A percentile compares a stretch with the other conserved stretches of the same genome.
Evolutionary conservation across 2,888 invertebrate genomes (phyloP).

Genomic region (Drosophila subquinaria): DNA sequence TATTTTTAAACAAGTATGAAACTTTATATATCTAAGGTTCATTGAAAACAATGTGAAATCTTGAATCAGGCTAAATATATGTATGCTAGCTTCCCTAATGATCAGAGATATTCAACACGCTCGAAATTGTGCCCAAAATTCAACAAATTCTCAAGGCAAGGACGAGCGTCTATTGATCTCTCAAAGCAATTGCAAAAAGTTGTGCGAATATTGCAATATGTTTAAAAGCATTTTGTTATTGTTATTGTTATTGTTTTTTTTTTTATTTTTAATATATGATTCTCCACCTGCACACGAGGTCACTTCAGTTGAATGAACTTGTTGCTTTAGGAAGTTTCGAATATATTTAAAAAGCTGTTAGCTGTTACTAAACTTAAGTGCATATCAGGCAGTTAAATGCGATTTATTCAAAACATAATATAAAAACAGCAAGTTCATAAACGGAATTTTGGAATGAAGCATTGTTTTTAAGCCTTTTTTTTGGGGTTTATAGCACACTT

Average conservation of each 20-base stretch:
- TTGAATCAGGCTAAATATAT: constrained; percentile 49
- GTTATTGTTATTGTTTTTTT: too few relatives aligned
- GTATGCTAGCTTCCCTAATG: constrained; percentile 15
- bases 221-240: constrained; percentile 29
- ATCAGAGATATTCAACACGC: constrained; percentile 27
- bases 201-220: constrained; percentile 35
- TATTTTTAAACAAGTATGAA: constrained; percentile 35
- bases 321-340: constrained; percentile 47
- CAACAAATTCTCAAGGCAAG: constrained; percentile 52
- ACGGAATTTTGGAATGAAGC: neutral
- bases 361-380: constrained; percentile 15
- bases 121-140: constrained; percentile 12
- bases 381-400: constrained; percentile 3
- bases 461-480: neutral
- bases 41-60: constrained; percentile 50
- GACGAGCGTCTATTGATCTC: constrained; percentile 63
- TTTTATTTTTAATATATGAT: constrained; percentile 26
- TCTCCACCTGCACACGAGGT: constrained; percentile 51
- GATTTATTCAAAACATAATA: neutral
- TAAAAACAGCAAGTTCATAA: too few relatives aligned
- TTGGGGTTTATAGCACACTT: constrained; percentile 5
- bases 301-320: constrained; percentile 61
- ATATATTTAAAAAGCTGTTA: constrained; percentile 26
- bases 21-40: constrained; percentile 32
- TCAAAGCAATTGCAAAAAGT: constrained; percentile 21